Evolutionary conservation across 2,797 vertebrate species (phyloP).

Genomic region (Mycteria americana): DNA sequence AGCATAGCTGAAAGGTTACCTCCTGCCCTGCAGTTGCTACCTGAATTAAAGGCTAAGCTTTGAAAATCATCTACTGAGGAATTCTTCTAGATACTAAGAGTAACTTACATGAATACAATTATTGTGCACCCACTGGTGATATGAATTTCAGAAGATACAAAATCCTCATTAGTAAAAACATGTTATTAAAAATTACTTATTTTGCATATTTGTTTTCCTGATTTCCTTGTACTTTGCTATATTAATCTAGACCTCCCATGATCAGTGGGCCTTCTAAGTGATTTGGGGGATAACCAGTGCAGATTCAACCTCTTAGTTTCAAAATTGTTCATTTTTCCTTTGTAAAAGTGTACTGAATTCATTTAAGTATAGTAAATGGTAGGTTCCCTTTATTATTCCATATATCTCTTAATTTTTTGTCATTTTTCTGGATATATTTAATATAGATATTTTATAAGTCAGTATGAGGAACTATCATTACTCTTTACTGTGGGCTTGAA

Average conservation of each 20-base stretch:
- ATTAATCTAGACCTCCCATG: not conserved
- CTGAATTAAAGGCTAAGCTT: not conserved
- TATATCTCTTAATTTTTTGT: not conserved
- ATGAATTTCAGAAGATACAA: not conserved
- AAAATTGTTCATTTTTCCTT: not conserved
- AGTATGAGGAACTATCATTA: not conserved
- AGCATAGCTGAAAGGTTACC: not conserved
- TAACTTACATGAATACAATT: not conserved
- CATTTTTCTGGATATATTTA: not conserved
- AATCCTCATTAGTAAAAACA: not conserved
- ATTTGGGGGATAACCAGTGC: not conserved
- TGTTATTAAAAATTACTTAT: not conserved
- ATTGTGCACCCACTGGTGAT: not conserved
- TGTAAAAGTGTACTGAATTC: not conserved
- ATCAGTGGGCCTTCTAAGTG: not conserved
- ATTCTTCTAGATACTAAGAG: not conserved
- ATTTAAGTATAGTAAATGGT: not conserved
- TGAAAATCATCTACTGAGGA: not conserved
- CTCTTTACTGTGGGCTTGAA: not conserved
- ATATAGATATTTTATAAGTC: not conserved
- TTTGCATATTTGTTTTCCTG: not conserved
- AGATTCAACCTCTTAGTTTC: not conserved
- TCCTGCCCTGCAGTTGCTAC: not conserved
- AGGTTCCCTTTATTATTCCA: not conserved
- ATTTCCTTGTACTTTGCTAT: not conserved